Evolutionary conservation across 2,797 vertebrate genomes (phyloP).

Genomic region (Pangasius mekongensis): DNA sequence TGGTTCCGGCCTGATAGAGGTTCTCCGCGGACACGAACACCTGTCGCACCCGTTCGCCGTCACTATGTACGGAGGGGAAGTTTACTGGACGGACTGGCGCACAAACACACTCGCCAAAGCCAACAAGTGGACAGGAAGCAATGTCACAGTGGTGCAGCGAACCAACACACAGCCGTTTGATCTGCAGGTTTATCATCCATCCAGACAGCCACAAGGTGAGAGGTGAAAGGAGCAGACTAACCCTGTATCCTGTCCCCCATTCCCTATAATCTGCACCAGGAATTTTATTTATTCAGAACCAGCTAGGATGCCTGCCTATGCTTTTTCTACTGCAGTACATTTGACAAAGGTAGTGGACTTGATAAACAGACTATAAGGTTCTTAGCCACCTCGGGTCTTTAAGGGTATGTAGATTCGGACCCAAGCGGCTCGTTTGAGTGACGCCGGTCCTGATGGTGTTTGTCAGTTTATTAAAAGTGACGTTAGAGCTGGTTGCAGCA

Average conservation of each 20-base stretch:
- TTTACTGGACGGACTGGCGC: constrained; percentile 97
- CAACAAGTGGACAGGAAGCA: constrained; percentile 95
- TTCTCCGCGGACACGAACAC: constrained; percentile 92
- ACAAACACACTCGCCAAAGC: constrained; percentile 95
- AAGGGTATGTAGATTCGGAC: not conserved
- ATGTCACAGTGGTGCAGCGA: constrained; percentile 95
- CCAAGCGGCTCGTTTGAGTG: not conserved
- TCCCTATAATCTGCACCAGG: not conserved
- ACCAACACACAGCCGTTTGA: constrained; percentile 96
- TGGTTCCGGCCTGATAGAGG: constrained; percentile 89
- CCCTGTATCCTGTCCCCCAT: not conserved
- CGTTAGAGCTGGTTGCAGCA: not conserved
- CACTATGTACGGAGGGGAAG: constrained; percentile 92
- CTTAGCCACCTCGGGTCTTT: not conserved
- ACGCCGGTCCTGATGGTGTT: not conserved
- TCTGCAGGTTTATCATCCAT: constrained; percentile 94
- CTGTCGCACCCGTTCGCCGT: constrained; percentile 95
- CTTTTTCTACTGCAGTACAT: not conserved
- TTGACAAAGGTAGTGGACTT: not conserved
- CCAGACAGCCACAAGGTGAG: constrained; percentile 90
- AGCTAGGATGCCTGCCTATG: not conserved
- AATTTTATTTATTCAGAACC: not conserved
- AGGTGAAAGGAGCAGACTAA: not conserved
- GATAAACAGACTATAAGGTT: not conserved
- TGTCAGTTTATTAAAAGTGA: not conserved